Percentiles rank a stretch among this genome's conserved stretches.
phyloP scores from a whole-genome alignment of 1,140 invertebrate species.

The Sipha flava region DNA sequence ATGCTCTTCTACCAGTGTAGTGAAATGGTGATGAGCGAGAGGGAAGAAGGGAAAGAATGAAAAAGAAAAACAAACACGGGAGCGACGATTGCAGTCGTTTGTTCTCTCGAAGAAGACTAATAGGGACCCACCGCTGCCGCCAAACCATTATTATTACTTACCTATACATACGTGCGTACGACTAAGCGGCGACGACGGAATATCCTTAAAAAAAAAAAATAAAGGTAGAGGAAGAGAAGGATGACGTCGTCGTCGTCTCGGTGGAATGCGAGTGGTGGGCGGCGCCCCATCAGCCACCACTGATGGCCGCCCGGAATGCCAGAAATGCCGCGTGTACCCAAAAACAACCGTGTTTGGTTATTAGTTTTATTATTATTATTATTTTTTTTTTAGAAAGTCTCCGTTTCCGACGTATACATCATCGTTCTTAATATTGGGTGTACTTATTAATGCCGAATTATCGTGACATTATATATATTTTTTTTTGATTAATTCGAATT shows the following conservation, averaged over 20 bases:
- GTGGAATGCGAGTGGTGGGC: conserved; percentile 28
- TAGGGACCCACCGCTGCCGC: background rate
- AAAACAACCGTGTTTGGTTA: background rate
- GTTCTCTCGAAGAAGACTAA: background rate
- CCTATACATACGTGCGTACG: background rate
- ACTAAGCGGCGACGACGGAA: background rate
- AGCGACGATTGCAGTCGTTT: background rate
- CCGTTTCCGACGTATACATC: too few relatives aligned
- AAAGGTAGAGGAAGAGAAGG: background rate
- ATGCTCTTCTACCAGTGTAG: background rate
- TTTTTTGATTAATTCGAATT: too few relatives aligned
- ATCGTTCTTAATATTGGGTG: too few relatives aligned
- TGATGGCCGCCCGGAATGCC: background rate
- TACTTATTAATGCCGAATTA: too few relatives aligned
- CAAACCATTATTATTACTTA: background rate
- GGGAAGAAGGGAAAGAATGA: background rate
- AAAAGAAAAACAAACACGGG: background rate
- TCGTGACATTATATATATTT: too few relatives aligned
- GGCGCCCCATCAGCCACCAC: conserved; percentile 17
- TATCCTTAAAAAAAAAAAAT: conserved; percentile 16
- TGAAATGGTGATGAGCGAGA: background rate
- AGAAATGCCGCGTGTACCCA: conserved; percentile 12
- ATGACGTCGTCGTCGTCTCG: conserved; percentile 6
- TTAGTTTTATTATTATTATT: background rate
- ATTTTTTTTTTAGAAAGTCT: background rate